Evolutionary conservation across 2,888 invertebrate genomes (phyloP).

Genomic region (Dexiosoma caninum): DNA sequence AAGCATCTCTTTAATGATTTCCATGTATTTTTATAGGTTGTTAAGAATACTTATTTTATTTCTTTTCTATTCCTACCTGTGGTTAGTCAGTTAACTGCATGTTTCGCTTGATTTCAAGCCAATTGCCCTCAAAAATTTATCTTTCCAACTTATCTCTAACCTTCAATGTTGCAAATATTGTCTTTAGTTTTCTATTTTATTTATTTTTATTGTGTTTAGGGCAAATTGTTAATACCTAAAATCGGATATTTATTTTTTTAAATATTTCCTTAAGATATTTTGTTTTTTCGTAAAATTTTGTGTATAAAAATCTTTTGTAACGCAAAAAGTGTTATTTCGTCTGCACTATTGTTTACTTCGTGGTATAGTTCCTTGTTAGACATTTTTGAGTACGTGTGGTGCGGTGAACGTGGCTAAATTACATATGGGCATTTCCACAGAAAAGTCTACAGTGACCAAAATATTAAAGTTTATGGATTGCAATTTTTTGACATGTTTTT

Average conservation of each 20-base stretch:
- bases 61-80: not conserved
- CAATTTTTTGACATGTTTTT: no score
- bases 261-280: not conserved
- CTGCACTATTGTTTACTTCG: not conserved
- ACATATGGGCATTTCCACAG: no score
- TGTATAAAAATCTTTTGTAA: slow-evolving; percentile 1
- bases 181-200: not conserved
- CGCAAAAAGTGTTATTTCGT: not conserved
- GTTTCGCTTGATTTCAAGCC: slow-evolving; percentile 63
- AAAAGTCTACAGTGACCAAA: no score
- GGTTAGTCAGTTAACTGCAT: slow-evolving; percentile 31
- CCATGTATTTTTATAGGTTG: not conserved
- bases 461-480: no score
- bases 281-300: not conserved
- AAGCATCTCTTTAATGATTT: not conserved
- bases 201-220: not conserved
- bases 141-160: not conserved
- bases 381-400: slow-evolving; percentile 3
- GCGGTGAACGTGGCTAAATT: slow-evolving; percentile 34
- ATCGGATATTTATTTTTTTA: not conserved
- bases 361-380: not conserved
- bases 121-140: slow-evolving; percentile 70
- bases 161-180: not conserved
- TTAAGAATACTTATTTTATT: not conserved
- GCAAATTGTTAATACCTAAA: no score